Evolutionary conservation across 2,113 vertebrate genomes (phyloP), one percentile per base, ranked within the genome.

Genomic region (Haplochromis vanheusdeni): DNA sequence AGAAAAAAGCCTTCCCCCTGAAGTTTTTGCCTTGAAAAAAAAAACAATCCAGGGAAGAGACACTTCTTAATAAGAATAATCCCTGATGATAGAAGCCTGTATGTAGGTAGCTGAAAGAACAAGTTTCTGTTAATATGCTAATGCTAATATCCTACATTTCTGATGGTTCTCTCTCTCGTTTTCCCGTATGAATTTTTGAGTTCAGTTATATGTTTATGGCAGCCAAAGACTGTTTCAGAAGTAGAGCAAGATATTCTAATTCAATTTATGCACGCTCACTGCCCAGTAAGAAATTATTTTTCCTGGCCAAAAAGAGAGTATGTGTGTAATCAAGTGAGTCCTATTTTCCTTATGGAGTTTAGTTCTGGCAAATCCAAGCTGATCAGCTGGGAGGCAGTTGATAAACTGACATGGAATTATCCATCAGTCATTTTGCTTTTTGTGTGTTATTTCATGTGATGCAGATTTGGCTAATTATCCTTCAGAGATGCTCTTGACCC

Each of bases 1-100:
- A 33, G 0, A 33, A 60, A 60, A 19, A 33, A 33, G 0, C 56
- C 11, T 40, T 21, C 6, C 35, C 1, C 35, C 60, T 65, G 6
- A 65, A 5, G 9, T n/a, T 65, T 37, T 68, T 68, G 62, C 11
- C 35, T 68, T 68, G 4, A 5, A 60, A 60, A 60, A 28, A 21
- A 21, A 65, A 21, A 2, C 17, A 9, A 40, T 4, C 3, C 35
- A 68, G 62, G 62, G 1, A 68, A 68, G 19, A 68, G 11, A 68
- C 33, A 21, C 3, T 3, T 23, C 3, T 6, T 40, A 68, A 68
- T 37, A 68, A 37, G 33, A 68, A 2, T 65, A 5, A n/a, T n/a
- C 4, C 31, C 58, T 40, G 62, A 23, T 40, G 11, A 40, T 21
- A 68, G 35, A 14, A 65, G 60, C 10, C 19, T 65, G 33, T 68